These are phyloP conservation scores for Ceratosolen fusciceps DNA, from an alignment of 1,140 invertebrate genomes.

Conservation along the genomic window DNA sequence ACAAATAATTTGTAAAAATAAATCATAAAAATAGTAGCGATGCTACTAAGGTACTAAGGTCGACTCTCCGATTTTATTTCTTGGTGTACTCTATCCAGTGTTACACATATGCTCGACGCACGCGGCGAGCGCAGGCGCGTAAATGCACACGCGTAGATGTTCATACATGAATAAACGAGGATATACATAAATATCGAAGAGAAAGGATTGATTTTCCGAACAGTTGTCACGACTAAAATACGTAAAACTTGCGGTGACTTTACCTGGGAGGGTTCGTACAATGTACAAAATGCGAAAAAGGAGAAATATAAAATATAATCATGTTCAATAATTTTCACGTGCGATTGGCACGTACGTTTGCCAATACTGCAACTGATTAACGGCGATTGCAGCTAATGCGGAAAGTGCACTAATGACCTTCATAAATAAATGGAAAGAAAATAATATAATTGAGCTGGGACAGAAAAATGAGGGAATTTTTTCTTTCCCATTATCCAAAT, in stretches of 20 bases:
- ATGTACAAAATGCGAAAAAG: constrained; percentile 23
- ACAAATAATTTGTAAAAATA: no score
- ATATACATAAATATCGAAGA: neutral
- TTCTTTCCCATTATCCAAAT: neutral
- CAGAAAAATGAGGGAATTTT: neutral
- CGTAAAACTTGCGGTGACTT: neutral
- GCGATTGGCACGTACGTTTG: neutral
- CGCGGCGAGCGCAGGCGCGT: no score
- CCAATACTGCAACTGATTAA: constrained; percentile 34
- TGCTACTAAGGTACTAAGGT: no score
- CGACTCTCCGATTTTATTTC: no score
- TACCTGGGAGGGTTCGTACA: neutral
- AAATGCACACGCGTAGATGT: neutral
- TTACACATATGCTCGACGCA: no score
- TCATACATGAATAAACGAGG: neutral
- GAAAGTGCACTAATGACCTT: neutral
- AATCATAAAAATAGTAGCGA: no score
- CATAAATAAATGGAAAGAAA: constrained; percentile 14
- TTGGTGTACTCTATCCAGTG: no score
- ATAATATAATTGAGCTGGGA: neutral
- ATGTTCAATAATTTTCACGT: constrained; percentile 28
- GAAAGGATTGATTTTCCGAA: neutral
- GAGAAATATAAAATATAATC: constrained; percentile 5
- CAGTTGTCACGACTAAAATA: neutral
- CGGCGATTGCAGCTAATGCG: constrained; percentile 23